phyloP scores from a whole-genome alignment of 2,113 vertebrate genomes.

The Drymodes brunneopygia region DNA sequence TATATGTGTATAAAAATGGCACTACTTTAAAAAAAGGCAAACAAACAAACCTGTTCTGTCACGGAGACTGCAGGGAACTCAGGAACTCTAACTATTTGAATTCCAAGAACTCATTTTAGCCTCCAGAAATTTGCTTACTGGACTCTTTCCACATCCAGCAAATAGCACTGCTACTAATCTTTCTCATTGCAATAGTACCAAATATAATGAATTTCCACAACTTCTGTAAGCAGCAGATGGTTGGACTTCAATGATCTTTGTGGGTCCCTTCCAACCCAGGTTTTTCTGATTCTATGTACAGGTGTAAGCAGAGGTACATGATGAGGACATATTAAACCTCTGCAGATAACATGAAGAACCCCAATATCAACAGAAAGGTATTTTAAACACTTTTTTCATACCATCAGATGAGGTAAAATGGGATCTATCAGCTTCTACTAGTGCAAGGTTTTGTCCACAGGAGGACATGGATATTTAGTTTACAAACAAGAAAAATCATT shows the following conservation, averaged over 20 bases:
- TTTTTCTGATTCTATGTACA: not conserved
- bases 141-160: not conserved
- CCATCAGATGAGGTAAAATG: not conserved
- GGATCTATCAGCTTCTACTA: not conserved
- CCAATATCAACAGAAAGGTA: not conserved
- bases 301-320: not conserved
- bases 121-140: not conserved
- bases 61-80: not conserved
- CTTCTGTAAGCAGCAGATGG: not conserved
- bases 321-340: not conserved
- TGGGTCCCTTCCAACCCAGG: not conserved
- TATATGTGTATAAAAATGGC: not conserved
- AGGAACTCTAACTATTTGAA: not conserved
- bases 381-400: not conserved
- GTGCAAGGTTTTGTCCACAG: not conserved
- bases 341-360: not conserved
- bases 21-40: not conserved
- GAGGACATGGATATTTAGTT: not conserved
- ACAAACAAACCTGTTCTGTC: not conserved
- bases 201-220: not conserved
- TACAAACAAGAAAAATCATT: not conserved
- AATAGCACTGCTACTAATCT: not conserved
- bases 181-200: not conserved
- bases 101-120: not conserved
- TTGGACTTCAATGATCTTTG: rapidly evolving